Evolutionary conservation across 2,888 invertebrate species (phyloP).

Genomic region (Trichopoda pennipes): DNA sequence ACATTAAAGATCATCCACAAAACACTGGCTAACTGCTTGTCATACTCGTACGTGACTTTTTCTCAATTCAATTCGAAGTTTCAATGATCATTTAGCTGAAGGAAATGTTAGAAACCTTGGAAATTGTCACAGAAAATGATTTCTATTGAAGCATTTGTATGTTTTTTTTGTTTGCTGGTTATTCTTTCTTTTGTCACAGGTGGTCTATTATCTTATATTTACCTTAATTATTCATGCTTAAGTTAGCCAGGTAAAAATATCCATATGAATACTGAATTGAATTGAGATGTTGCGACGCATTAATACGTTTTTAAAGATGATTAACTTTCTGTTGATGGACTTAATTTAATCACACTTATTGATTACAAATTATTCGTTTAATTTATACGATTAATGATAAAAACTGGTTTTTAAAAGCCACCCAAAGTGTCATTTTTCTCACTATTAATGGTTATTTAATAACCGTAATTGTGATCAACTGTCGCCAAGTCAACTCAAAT

Average conservation of each 20-base stretch:
- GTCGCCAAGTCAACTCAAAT: background rate
- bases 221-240: background rate
- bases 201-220: background rate
- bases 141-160: no score
- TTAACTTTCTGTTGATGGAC: conserved; percentile 28
- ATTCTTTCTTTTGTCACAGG: no score
- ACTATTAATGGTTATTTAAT: conserved; percentile 43
- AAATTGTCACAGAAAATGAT: no score
- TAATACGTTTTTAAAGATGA: conserved; percentile 12
- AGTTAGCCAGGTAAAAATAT: conserved; percentile 8
- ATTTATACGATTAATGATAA: background rate
- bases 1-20: conserved; percentile 47
- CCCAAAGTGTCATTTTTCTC: conserved; percentile 25
- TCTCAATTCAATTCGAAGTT: conserved; percentile 39
- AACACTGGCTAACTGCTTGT: conserved; percentile 24
- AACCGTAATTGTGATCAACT: conserved; percentile 34
- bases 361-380: conserved; percentile 1
- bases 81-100: conserved; percentile 24
- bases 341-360: conserved; percentile 43
- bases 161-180: no score
- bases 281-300: background rate
- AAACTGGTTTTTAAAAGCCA: conserved; percentile 20
- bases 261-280: no score
- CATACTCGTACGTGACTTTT: conserved; percentile 62
- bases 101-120: background rate